phyloP scores from a whole-genome alignment of 1,140 invertebrate species.

The Drosophila erecta region DNA sequence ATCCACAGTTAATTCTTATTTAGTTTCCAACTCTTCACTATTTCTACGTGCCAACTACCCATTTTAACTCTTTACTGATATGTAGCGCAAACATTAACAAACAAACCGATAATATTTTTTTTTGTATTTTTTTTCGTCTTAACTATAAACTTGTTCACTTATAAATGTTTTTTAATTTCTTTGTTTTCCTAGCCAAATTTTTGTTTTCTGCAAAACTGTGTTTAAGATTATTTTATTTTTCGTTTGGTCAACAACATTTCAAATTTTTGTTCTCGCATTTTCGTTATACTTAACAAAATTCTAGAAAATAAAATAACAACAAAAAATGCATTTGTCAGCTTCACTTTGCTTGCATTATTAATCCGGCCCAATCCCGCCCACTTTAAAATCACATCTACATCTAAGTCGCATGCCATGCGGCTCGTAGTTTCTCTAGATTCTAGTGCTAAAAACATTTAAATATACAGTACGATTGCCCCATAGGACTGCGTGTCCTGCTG shows the following conservation, averaged over 20 bases:
- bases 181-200: conserved; percentile 68
- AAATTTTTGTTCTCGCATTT: conserved; percentile 49
- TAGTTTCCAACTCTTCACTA: conserved; percentile 68
- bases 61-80: conserved; percentile 83
- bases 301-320: conserved; percentile 70
- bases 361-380: conserved; percentile 40
- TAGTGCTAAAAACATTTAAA: conserved; percentile 82
- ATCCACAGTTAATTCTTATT: conserved; percentile 50
- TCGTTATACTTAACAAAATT: conserved; percentile 42
- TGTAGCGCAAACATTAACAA: conserved; percentile 85
- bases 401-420: conserved; percentile 61
- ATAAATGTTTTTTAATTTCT: conserved; percentile 54
- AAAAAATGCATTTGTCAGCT: conserved; percentile 70
- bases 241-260: conserved; percentile 81
- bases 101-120: conserved; percentile 84
- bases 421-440: conserved; percentile 68
- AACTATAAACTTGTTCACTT: conserved; percentile 52
- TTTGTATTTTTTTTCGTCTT: conserved; percentile 45
- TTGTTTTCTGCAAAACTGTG: conserved; percentile 44
- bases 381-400: conserved; percentile 80
- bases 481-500: conserved; percentile 40
- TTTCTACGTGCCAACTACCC: conserved; percentile 75
- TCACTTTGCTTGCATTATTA: conserved; percentile 29
- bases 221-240: conserved; percentile 27
- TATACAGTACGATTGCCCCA: conserved; percentile 64